Conservation (phyloP, 2,888 invertebrate species). For the Parnassius apollo region DNA sequence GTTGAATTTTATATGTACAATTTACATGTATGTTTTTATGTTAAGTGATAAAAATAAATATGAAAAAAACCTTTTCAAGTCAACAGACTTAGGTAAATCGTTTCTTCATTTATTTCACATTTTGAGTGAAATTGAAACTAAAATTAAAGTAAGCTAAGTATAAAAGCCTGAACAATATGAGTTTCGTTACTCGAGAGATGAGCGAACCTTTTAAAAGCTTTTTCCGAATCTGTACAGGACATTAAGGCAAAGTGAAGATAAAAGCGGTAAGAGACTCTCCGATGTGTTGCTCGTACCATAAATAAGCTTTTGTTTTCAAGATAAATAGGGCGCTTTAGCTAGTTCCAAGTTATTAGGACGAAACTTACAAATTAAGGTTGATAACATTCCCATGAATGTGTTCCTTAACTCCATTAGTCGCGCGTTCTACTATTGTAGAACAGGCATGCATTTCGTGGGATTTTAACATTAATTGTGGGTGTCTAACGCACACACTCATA, state of each 20-base stretch:
- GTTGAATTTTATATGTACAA: no score
- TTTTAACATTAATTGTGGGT: no score
- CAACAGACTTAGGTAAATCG: no score
- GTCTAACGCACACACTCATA: no score
- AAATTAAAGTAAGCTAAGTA: conserved; percentile 30
- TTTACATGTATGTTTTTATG: no score
- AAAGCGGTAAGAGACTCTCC: conserved; percentile 59
- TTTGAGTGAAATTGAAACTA: conserved; percentile 17
- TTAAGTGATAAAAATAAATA: no score
- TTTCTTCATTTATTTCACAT: not conserved
- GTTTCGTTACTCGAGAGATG: conserved; percentile 61
- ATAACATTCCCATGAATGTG: conserved; percentile 29
- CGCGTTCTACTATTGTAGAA: no score
- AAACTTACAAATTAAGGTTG: conserved; percentile 43
- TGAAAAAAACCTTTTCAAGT: no score
- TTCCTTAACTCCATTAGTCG: no score
- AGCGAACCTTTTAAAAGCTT: conserved; percentile 69
- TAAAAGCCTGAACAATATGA: conserved; percentile 38
- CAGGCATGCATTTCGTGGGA: no score
- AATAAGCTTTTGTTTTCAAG: conserved; percentile 70
- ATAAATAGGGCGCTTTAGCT: conserved; percentile 67
- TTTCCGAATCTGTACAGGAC: conserved; percentile 57
- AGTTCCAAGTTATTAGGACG: conserved; percentile 50
- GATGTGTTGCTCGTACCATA: conserved; percentile 62
- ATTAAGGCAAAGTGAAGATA: conserved; percentile 68